Evolutionary conservation across 2,888 invertebrate genomes (phyloP).

Genomic region (Malthinus seriepunctatus): DNA sequence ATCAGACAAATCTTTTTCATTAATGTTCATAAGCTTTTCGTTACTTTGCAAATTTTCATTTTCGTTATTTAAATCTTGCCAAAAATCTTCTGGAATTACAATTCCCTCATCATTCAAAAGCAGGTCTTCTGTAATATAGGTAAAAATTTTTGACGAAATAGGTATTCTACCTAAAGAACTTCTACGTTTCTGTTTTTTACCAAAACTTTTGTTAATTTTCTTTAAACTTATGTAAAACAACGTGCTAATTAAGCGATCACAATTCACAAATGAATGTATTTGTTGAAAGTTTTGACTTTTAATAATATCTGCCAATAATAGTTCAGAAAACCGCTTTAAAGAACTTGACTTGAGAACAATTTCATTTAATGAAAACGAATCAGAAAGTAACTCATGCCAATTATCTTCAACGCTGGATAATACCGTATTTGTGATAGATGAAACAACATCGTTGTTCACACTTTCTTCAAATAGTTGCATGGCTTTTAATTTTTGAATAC

Average conservation of each 20-base stretch:
- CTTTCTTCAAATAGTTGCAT: conserved; percentile 44
- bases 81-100: not conserved
- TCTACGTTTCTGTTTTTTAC: conserved; percentile 41
- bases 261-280: conserved; percentile 11
- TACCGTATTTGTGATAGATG: conserved; percentile 38
- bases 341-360: conserved; percentile 36
- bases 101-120: conserved; percentile 27
- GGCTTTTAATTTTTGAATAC: conserved; percentile 47
- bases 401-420: conserved; percentile 39
- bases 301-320: conserved; percentile 27
- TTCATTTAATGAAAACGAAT: conserved; percentile 42
- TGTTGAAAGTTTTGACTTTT: conserved; percentile 3
- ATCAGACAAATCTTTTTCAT: conserved; percentile 28
- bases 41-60: conserved; percentile 4
- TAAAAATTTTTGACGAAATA: conserved; percentile 36
- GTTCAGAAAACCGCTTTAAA: conserved; percentile 26
- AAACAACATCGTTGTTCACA: conserved; percentile 40
- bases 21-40: conserved; percentile 14
- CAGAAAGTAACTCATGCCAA: conserved; percentile 43
- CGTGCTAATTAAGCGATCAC: conserved; percentile 36
- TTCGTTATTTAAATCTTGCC: not conserved
- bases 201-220: conserved; percentile 45
- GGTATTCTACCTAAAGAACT: conserved; percentile 29
- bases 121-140: conserved; percentile 31
- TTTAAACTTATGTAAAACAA: conserved; percentile 37